A percentile compares a stretch with the other conserved stretches of the same genome.
phyloP scores from a whole-genome alignment of 2,888 invertebrate genomes.

The Rhorus exstirpatorius region DNA sequence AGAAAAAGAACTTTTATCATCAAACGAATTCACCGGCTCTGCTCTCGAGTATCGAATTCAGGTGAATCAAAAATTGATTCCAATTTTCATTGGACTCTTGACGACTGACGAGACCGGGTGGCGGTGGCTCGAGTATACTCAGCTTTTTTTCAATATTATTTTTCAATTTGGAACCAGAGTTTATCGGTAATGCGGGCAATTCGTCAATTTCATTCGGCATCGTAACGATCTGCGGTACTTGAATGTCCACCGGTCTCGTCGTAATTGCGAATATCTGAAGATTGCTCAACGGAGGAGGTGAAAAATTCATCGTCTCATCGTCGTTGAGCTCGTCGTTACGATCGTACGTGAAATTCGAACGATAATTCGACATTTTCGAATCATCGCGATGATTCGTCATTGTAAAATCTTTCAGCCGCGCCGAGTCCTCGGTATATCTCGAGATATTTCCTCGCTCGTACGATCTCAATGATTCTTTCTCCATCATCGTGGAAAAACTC shows the following conservation, averaged over 20 bases:
- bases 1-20: constrained; percentile 28
- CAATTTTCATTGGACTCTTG: constrained; percentile 86
- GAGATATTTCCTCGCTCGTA: no score
- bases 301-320: constrained; percentile 60
- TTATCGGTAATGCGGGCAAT: constrained; percentile 81
- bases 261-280: constrained; percentile 84
- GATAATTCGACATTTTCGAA: constrained; percentile 68
- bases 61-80: constrained; percentile 86
- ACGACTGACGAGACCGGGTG: constrained; percentile 83
- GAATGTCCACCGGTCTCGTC: constrained; percentile 81
- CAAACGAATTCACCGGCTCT: constrained; percentile 86
- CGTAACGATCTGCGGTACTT: constrained; percentile 73
- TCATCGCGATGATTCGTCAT: constrained; percentile 73
- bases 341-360: constrained; percentile 21
- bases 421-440: no score
- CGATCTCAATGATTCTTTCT: neutral
- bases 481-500: constrained; percentile 72
- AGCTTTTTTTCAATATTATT: constrained; percentile 77
- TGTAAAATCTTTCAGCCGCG: no score
- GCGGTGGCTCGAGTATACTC: constrained; percentile 84
- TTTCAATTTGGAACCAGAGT: constrained; percentile 67
- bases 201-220: constrained; percentile 79
- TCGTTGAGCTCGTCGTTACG: neutral
- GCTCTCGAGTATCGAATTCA: constrained; percentile 87
- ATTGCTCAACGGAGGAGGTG: constrained; percentile 82